These are phyloP conservation scores for Gallinago undulata DNA, from an alignment of 2,113 vertebrate species.

Conservation along the genomic window DNA sequence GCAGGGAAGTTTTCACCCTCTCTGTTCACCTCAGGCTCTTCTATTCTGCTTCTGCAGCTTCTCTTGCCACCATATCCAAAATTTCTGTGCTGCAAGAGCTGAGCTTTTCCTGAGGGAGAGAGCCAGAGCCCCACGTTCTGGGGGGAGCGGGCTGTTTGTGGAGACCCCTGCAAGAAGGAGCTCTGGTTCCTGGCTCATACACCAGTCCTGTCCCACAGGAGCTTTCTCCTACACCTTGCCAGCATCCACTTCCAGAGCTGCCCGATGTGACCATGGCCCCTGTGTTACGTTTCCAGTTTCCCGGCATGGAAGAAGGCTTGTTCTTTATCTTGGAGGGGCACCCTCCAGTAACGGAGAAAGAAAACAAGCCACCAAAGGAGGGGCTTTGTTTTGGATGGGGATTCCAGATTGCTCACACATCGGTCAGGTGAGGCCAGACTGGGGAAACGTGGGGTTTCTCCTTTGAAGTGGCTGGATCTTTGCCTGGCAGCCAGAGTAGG, in stretches of 20 bases:
- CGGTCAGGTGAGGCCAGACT: conserved; percentile 71
- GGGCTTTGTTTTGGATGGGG: conserved; percentile 42
- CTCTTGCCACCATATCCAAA: background rate
- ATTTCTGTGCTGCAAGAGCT: background rate
- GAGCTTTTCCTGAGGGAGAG: background rate
- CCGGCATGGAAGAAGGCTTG: background rate
- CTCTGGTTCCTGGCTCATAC: background rate
- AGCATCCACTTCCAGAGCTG: background rate
- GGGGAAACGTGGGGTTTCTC: conserved; percentile 14
- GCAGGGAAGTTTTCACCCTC: background rate
- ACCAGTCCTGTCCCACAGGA: background rate
- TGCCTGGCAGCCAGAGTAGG: conserved; percentile 64
- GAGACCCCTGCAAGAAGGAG: background rate
- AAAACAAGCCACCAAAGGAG: conserved; percentile 38
- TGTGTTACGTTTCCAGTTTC: background rate
- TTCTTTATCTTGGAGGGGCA: background rate
- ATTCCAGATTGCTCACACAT: conserved; percentile 71
- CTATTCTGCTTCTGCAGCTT: background rate
- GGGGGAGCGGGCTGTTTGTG: background rate
- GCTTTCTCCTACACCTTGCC: background rate
- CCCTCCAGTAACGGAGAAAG: background rate
- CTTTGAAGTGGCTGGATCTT: conserved; percentile 75
- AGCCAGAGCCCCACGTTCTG: background rate
- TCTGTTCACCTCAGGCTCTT: background rate
- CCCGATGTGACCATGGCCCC: fast-evolving